A percentile compares a stretch with the other conserved stretches of the same genome.
Conservation (phyloP, 1,140 invertebrate genomes). For the Diploscapter pachys region DNA sequence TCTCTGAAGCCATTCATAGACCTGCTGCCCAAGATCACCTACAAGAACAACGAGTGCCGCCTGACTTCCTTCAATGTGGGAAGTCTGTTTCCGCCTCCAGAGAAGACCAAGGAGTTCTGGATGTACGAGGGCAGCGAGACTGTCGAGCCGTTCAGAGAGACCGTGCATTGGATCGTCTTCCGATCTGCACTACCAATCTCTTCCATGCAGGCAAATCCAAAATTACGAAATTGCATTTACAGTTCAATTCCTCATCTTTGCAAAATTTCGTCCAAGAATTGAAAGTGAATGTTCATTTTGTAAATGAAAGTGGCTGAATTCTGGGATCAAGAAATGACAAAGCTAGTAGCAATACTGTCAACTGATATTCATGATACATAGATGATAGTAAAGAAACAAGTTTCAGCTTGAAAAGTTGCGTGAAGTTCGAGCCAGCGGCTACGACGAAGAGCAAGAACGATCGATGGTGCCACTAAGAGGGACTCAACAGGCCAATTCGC, state of each 20-base stretch:
- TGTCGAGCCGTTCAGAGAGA: conserved; percentile 53
- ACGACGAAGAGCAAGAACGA: conserved; percentile 54
- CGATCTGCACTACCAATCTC: conserved; percentile 56
- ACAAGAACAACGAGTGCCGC: conserved; percentile 45
- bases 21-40: conserved; percentile 46
- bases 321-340: background rate
- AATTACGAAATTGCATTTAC: background rate
- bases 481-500: conserved; percentile 26
- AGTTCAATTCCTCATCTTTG: background rate
- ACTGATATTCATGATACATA: too few species aligned
- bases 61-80: conserved; percentile 34
- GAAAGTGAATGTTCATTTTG: background rate
- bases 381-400: too few species aligned
- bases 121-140: conserved; percentile 57
- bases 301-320: background rate
- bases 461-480: conserved; percentile 46
- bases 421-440: conserved; percentile 38
- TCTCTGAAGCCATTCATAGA: conserved; percentile 48
- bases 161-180: conserved; percentile 57
- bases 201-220: conserved; percentile 41
- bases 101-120: conserved; percentile 58
- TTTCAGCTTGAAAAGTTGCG: conserved; percentile 54
- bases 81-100: conserved; percentile 29
- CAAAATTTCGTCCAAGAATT: conserved; percentile 1
- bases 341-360: background rate